Evolutionary conservation across 1,140 invertebrate species (phyloP), one percentile per base, ranked within the genome.

Genomic region (Octopus bimaculoides): DNA sequence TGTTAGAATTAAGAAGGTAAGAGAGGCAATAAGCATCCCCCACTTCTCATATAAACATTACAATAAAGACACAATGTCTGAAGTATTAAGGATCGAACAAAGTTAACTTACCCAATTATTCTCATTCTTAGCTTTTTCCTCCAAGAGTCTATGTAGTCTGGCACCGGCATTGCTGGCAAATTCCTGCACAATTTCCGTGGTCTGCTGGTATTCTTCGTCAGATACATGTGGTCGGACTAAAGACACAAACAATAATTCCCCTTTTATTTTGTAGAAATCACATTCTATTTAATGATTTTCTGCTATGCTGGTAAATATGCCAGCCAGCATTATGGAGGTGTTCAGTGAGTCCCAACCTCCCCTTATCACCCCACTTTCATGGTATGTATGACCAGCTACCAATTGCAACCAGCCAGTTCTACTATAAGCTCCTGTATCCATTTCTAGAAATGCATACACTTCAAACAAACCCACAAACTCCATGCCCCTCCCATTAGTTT

Each of bases 81-180:
- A 41, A 41, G 26, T 41, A 41, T 41, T 41, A 41, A 41, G 3
- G 26, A 41, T 41, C 26, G 26, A 41, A 2, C 26, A 41, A 41
- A 41, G 8, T 80, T 66, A 78, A 81, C 85, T 77, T 86, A 90
- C 89, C 90, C 90, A 91, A 81, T 91, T 91, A 80, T 85, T 86
- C 54, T 85, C 75, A 20, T 82, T 75, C 73, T 83, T 83, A 52
- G 89, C 86, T 84, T 82, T 89, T 76, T 87, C 81, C 5, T 83
- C 9, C 5, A 91, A 81, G 78, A 86, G 84, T 20, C 83, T 77
- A 52, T 91, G 89, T 8, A 91, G 81, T 12, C 87, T 82, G 83
- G 85, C 85, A 55, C 90, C 90, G 61, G 89, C 83, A n/a, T 88
- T 89, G 78, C 82, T 81, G 52, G 82, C 84, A 87, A 91, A 91